Percentiles rank a stretch among this genome's conserved stretches.
phyloP scores from a whole-genome alignment of 2,888 invertebrate genomes.

The Proisotoma minuta region DNA sequence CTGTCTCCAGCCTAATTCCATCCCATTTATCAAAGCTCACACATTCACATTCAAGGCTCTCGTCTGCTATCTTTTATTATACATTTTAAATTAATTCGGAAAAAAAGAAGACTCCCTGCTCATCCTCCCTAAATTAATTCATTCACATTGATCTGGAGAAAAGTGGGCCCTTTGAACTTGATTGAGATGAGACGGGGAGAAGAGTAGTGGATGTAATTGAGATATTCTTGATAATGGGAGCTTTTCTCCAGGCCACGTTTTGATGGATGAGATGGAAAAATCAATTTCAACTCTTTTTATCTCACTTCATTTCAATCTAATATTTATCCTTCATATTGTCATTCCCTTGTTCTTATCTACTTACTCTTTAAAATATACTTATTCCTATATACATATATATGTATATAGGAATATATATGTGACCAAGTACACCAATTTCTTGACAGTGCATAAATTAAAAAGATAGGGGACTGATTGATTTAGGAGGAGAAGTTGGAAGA shows the following conservation, averaged over 20 bases:
- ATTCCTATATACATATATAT: no score
- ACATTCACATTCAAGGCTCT: neutral
- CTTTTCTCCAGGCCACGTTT: constrained; percentile 8
- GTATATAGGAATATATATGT: no score
- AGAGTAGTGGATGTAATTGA: constrained; percentile 2
- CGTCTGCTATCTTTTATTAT: no score
- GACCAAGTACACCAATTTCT: neutral
- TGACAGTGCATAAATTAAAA: constrained; percentile 1
- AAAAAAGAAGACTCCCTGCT: neutral
- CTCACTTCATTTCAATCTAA: constrained; percentile 14
- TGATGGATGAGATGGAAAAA: constrained; percentile 19
- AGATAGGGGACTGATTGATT: neutral
- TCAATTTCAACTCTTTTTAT: constrained; percentile 13
- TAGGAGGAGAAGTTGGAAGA: no score
- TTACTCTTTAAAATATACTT: no score
- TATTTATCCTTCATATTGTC: constrained; percentile 9
- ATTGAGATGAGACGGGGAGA: neutral
- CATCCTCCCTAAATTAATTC: neutral
- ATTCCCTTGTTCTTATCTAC: neutral
- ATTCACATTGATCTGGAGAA: neutral
- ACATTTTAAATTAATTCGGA: no score
- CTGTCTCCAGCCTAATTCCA: constrained; percentile 11
- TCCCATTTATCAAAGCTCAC: constrained; percentile 12
- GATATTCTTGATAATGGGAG: constrained; percentile 11
- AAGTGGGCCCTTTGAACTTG: no score